A percentile compares a stretch with the other conserved stretches of the same genome.
Conservation (phyloP, 2,888 invertebrate genomes). For the Ptilodon capucinus region DNA sequence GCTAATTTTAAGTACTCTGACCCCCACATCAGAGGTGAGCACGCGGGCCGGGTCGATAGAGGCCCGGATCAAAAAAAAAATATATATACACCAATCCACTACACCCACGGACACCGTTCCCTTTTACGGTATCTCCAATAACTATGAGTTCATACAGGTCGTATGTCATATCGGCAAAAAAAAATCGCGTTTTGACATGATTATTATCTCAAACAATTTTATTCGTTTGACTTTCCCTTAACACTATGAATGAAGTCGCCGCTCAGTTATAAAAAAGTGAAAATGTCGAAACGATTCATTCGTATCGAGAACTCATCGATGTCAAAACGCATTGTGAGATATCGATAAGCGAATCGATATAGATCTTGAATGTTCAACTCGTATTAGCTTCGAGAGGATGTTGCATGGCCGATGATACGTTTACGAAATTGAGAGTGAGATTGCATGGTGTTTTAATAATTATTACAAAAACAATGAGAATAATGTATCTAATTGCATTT, state of each 20-base stretch:
- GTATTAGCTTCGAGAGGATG: slow-evolving; percentile 7
- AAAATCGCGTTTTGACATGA: too few species aligned
- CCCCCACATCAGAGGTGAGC: too few species aligned
- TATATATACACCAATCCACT: too few species aligned
- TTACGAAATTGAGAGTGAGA: slow-evolving; percentile 15
- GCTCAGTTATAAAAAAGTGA: slow-evolving; percentile 10
- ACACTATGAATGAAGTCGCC: slow-evolving; percentile 13
- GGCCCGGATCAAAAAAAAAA: too few species aligned
- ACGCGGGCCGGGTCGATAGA: too few species aligned
- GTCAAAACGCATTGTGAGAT: slow-evolving; percentile 15
- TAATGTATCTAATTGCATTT: slow-evolving; percentile 1
- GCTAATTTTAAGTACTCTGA: too few species aligned
- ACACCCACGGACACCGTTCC: too few species aligned
- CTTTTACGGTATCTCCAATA: too few species aligned
- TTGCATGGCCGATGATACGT: slow-evolving; percentile 16
- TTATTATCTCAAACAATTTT: too few species aligned
- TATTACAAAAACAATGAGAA: background rate
- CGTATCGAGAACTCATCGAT: slow-evolving; percentile 7
- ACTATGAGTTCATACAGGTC: too few species aligned
- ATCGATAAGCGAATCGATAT: slow-evolving; percentile 15
- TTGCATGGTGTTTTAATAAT: slow-evolving; percentile 15
- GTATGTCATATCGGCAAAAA: too few species aligned
- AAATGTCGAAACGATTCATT: slow-evolving; percentile 17
- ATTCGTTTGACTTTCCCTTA: slow-evolving; percentile 12
- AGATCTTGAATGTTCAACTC: slow-evolving; percentile 6